Percentiles rank a stretch among this genome's conserved stretches.
phyloP scores from a whole-genome alignment of 2,797 vertebrate genomes.

The Benthosema pterotum region DNA sequence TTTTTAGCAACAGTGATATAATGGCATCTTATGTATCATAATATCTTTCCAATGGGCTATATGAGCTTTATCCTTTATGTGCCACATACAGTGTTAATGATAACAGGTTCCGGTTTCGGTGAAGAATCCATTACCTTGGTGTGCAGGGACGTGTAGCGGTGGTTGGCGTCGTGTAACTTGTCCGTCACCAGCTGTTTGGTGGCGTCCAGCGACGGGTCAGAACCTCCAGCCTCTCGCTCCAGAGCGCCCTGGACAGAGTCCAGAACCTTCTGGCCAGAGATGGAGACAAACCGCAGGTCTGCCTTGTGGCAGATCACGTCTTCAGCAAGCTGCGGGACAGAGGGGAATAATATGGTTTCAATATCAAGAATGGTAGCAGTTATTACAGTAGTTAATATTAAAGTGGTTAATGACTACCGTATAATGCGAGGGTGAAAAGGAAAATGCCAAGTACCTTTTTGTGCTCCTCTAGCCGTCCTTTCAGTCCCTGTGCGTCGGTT shows the following conservation, averaged over 20 bases:
- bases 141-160: conserved; percentile 87
- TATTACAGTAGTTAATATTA: too few relatives aligned
- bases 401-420: too few relatives aligned
- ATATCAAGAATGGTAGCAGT: too few relatives aligned
- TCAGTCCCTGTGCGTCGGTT: conserved; percentile 76
- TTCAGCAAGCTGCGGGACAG: conserved; percentile 77
- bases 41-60: too few relatives aligned
- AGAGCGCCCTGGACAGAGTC: conserved; percentile 81
- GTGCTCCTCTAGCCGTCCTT: conserved; percentile 82
- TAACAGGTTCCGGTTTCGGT: too few relatives aligned
- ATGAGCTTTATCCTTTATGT: too few relatives aligned
- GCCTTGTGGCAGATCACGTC: conserved; percentile 98
- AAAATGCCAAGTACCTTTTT: conserved; percentile 74
- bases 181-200: conserved; percentile 83
- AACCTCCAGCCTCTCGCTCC: conserved; percentile 65
- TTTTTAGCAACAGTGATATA: too few relatives aligned
- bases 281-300: conserved; percentile 93
- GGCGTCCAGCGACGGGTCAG: conserved; percentile 70
- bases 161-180: conserved; percentile 87
- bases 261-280: conserved; percentile 94
- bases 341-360: conserved; percentile 1
- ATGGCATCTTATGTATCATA: too few relatives aligned
- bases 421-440: neutral
- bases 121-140: conserved; percentile 83
- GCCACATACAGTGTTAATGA: too few relatives aligned